Base-by-base conservation (phyloP, 2,888 invertebrate species). In the Cataglyphis cursor region DNA sequence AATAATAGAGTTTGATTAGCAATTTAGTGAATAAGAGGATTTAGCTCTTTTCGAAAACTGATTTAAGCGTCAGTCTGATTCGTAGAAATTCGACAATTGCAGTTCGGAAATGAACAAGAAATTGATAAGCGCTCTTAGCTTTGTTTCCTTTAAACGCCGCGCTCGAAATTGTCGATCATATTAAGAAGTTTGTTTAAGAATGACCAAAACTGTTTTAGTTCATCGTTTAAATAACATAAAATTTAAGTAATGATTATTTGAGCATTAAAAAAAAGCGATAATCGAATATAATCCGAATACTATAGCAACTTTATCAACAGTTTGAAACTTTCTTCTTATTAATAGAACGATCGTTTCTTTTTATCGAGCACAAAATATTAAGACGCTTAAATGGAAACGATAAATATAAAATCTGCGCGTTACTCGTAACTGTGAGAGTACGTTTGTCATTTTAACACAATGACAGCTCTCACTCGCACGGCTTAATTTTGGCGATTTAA, bases 401-500 rank as follows among this genome's bases (percentile, higher is more conserved):
- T 48, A 51, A 38, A 35, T 10, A 1, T 31, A 54, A 51, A 51
- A n/a, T n/a, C 15, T 28, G 12, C 18, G 51, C 10, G 10, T 51
- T 62, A 24, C 4, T 18, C 35, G n/a, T 12, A 66, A 28, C 21
- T 81, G 48, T 10, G 35, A 48, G 24, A 57, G 28, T 31, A 28
- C 38, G 38, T n/a, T 70, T 54, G 41, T 31, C 21, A 41, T 44
- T 9, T 38, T 44, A 18, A 78, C 57, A 78, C 76, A 70, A 78
- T 59, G 15, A 44, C 31, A 28, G 35, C 35, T 78, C 73, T 41
- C 31, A 59, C 28, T 24, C n/a, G 38, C 24, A 31, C 59, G 59
- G 59, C 57, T 80, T 41, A 41, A 64, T 80, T 78, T 41, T 41
- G 80, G 15, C 78, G 74, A 75, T 89, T 88, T 88, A 88, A 88